Conservation (phyloP, 1,140 invertebrate species). For the Habropoda laboriosa region DNA sequence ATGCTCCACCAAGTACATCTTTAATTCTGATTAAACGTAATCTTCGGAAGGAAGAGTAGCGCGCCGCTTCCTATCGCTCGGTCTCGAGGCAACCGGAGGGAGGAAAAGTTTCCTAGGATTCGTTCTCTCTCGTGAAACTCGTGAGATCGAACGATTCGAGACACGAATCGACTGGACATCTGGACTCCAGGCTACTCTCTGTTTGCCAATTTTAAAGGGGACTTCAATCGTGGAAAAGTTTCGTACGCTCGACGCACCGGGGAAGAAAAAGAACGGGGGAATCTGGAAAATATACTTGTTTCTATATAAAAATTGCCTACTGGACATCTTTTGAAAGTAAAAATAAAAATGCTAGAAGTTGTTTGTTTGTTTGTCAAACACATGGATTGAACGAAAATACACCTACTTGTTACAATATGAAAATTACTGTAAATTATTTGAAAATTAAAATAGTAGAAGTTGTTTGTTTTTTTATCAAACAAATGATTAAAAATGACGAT, state of each 20-base stretch:
- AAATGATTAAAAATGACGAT: too few relatives aligned
- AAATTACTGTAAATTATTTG: too few relatives aligned
- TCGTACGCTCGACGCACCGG: not conserved
- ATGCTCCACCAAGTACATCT: conserved; percentile 45
- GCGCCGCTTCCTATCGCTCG: conserved; percentile 3
- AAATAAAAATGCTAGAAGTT: too few relatives aligned
- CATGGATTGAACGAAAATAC: too few relatives aligned
- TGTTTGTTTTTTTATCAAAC: too few relatives aligned
- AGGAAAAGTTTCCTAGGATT: conserved; percentile 40
- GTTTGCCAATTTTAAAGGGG: conserved; percentile 17
- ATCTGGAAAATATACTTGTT: too few relatives aligned
- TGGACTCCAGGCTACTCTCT: not conserved
- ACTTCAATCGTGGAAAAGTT: not conserved
- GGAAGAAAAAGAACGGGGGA: too few relatives aligned
- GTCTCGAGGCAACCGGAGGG: not conserved
- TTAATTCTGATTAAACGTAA: conserved; percentile 67
- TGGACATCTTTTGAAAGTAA: too few relatives aligned
- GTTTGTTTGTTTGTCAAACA: too few relatives aligned
- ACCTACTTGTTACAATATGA: too few relatives aligned
- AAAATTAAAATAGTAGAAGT: too few relatives aligned
- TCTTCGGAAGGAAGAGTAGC: conserved; percentile 32
- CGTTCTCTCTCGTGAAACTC: conserved; percentile 16
- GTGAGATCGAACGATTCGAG: conserved; percentile 23
- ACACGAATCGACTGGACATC: conserved; percentile 41
- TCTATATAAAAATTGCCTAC: too few relatives aligned